Conservation (phyloP, 2,888 invertebrate species). For the Onchidella celtica region DNA sequence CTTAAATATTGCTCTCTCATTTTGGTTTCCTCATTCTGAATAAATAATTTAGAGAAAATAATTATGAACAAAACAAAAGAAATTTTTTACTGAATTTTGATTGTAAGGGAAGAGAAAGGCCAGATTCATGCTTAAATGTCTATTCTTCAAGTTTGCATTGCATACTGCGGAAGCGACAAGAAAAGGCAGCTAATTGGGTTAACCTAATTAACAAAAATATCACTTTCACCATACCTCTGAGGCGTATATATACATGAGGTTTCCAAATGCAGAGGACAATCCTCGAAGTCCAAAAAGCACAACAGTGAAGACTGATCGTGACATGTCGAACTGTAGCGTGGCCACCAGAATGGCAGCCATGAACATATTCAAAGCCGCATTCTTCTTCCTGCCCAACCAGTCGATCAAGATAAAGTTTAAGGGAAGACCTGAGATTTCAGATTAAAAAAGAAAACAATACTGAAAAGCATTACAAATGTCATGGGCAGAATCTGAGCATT, state of each 20-base stretch:
- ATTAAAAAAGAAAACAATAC: background rate
- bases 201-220: too few species aligned
- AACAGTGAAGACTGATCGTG: constrained; percentile 62
- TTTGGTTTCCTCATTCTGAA: too few species aligned
- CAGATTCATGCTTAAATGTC: too few species aligned
- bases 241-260: constrained; percentile 76
- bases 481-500: too few species aligned
- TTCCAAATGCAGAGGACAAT: constrained; percentile 73
- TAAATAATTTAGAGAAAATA: too few species aligned
- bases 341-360: constrained; percentile 64
- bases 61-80: too few species aligned
- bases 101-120: too few species aligned
- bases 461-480: background rate
- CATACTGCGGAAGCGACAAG: too few species aligned
- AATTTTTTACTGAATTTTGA: too few species aligned
- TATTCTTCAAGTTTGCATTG: too few species aligned
- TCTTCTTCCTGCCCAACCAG: constrained; percentile 68
- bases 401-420: constrained; percentile 76
- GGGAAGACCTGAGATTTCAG: constrained; percentile 72
- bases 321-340: constrained; percentile 62
- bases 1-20: too few species aligned
- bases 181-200: too few species aligned
- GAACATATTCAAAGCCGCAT: constrained; percentile 61
- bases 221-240: constrained; percentile 67
- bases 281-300: constrained; percentile 74